Evolutionary conservation across 1,140 invertebrate genomes (phyloP).

Genomic region (Drosophila nasuta): DNA sequence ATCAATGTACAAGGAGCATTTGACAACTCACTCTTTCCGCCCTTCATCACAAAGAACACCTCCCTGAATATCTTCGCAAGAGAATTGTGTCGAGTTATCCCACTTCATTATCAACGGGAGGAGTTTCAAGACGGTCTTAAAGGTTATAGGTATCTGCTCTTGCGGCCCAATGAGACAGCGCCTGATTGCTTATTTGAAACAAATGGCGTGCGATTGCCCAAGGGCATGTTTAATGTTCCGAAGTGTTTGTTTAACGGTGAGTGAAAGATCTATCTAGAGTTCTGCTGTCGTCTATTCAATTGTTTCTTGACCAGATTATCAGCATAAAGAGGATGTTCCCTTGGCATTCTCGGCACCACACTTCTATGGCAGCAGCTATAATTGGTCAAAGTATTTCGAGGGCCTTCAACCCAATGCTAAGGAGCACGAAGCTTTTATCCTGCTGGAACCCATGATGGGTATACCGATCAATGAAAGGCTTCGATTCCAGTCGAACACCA

Average conservation of each 20-base stretch:
- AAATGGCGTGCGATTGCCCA: conserved; percentile 73
- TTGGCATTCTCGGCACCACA: conserved; percentile 78
- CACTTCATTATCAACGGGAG: conserved; percentile 49
- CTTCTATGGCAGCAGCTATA: conserved; percentile 86
- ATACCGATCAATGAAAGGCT: conserved; percentile 72
- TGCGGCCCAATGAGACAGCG: conserved; percentile 31
- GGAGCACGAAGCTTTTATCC: conserved; percentile 87
- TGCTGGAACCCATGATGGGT: conserved; percentile 86
- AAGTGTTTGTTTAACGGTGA: conserved; percentile 87
- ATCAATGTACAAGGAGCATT: conserved; percentile 40
- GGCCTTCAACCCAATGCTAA: conserved; percentile 87
- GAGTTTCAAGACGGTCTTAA: conserved; percentile 38
- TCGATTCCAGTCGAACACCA: conserved; percentile 73
- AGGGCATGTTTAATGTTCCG: conserved; percentile 87
- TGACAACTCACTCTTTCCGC: conserved; percentile 72
- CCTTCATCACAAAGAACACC: conserved; percentile 49
- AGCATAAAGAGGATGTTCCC: conserved; percentile 79
- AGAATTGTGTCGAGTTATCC: conserved; percentile 67
- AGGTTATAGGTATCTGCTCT: conserved; percentile 53
- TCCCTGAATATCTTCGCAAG: conserved; percentile 55
- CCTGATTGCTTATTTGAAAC: conserved; percentile 51
- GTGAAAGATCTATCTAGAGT: conserved; percentile 27
- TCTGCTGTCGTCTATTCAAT: not conserved
- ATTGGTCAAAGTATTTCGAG: conserved; percentile 86
- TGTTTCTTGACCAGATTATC: not conserved